phyloP scores from a whole-genome alignment of 2,797 vertebrate genomes.

The Setipinna tenuifilis region DNA sequence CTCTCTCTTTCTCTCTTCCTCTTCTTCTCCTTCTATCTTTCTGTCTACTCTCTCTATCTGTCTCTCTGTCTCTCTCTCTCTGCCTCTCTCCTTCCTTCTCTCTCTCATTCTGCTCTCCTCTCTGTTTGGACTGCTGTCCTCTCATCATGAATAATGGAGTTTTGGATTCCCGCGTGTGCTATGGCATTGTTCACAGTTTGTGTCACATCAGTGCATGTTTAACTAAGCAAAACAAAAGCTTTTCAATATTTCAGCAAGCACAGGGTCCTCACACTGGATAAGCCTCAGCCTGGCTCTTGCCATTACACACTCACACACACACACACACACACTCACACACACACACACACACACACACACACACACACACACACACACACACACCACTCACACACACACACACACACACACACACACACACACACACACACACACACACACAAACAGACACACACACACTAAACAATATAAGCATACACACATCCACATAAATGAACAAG shows the following conservation, averaged over 20 bases:
- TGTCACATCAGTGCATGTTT: constrained; percentile 80
- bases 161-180: constrained; percentile 65
- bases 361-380: constrained; percentile 33
- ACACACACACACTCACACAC: constrained; percentile 32
- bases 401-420: neutral
- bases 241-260: constrained; percentile 76
- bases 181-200: constrained; percentile 77
- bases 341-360: constrained; percentile 19
- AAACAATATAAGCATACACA: neutral
- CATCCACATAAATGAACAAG: neutral
- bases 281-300: constrained; percentile 45
- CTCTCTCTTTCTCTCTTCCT: no score
- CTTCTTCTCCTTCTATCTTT: no score
- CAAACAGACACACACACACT: no score
- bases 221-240: constrained; percentile 80
- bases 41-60: neutral
- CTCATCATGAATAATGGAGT: constrained; percentile 72
- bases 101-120: constrained; percentile 2
- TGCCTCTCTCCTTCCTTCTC: neutral
- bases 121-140: constrained; percentile 49
- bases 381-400: constrained; percentile 15
- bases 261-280: constrained; percentile 52
- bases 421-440: no score
- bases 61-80: neutral
- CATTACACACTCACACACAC: constrained; percentile 32